Conservation (phyloP, 2,113 vertebrate species). For the Oreochromis spilurus region DNA sequence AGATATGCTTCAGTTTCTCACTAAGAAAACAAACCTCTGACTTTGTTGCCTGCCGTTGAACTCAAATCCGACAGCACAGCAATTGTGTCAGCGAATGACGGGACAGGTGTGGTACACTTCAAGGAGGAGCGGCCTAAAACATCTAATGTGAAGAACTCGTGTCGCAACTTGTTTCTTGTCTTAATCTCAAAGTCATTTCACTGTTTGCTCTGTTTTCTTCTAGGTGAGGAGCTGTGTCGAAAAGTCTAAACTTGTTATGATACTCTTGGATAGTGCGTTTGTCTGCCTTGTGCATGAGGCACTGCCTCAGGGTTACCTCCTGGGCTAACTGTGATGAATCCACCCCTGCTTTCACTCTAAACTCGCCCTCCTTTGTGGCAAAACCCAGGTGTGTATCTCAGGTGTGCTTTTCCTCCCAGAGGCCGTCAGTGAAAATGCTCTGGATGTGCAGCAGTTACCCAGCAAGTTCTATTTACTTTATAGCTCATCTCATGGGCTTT, state of each 20-base stretch:
- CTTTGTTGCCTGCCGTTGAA: constrained; percentile 28
- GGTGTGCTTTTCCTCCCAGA: constrained; percentile 28
- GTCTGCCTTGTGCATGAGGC: background rate
- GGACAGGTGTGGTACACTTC: constrained; percentile 6
- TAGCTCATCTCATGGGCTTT: constrained; percentile 13
- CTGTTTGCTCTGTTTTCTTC: constrained; percentile 23
- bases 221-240: constrained; percentile 8
- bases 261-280: background rate
- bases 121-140: background rate
- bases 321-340: constrained; percentile 61
- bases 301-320: background rate
- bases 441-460: background rate
- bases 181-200: constrained; percentile 41
- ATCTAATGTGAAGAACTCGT: background rate
- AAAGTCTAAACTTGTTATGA: constrained; percentile 38
- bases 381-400: constrained; percentile 41
- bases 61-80: background rate
- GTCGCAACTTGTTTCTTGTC: constrained; percentile 29
- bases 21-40: constrained; percentile 40
- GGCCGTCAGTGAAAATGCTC: background rate
- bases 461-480: constrained; percentile 15
- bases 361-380: background rate
- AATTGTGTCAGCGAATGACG: background rate
- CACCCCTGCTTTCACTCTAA: background rate
- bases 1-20: constrained; percentile 22